These are phyloP conservation scores for Cephalotes varians DNA, from an alignment of 2,888 invertebrate genomes.

Conservation along the genomic window DNA sequence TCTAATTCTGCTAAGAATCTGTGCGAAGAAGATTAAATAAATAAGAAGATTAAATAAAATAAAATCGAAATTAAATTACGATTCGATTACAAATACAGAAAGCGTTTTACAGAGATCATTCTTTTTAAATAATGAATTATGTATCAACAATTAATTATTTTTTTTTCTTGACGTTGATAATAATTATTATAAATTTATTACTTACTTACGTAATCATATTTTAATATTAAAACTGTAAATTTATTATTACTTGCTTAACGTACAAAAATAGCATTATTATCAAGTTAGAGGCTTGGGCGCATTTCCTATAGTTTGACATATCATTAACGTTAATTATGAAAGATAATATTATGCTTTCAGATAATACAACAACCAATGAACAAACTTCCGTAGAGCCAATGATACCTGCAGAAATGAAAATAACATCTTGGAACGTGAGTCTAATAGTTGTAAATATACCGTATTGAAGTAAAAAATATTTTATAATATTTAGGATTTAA, in stretches of 20 bases:
- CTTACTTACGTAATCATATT: neutral
- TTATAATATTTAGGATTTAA: neutral
- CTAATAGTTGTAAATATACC: neutral
- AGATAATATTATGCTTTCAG: conserved; percentile 38
- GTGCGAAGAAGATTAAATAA: neutral
- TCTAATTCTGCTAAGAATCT: neutral
- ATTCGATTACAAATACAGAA: neutral
- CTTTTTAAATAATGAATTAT: neutral
- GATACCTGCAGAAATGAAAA: conserved; percentile 67
- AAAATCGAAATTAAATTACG: too few species aligned
- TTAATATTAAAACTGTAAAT: neutral
- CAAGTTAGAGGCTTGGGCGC: neutral
- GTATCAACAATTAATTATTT: neutral
- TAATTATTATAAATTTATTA: neutral
- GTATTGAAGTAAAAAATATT: neutral
- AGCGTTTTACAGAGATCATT: neutral
- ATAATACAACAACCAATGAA: neutral
- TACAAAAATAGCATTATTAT: neutral
- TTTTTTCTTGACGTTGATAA: neutral
- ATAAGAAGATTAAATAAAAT: conserved; percentile 1
- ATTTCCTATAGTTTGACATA: neutral
- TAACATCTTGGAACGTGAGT: conserved; percentile 75
- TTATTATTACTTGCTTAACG: neutral
- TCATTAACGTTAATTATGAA: conserved; percentile 27
- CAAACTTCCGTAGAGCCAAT: neutral